These are phyloP conservation scores for Euura saliciscinereae DNA, from an alignment of 1,140 invertebrate species.

Conservation along the genomic window DNA sequence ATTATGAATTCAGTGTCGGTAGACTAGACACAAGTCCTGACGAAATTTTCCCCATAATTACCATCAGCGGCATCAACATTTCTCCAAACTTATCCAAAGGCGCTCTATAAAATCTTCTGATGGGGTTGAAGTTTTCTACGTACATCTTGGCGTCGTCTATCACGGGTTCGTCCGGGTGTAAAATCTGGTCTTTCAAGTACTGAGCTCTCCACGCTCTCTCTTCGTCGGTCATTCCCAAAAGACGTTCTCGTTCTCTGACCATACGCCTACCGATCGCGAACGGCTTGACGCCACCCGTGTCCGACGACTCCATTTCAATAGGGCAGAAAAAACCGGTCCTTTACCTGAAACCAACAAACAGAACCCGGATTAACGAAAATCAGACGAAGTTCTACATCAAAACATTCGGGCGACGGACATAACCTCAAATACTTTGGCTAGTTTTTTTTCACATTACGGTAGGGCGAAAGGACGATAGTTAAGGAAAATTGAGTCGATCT, in stretches of 20 bases:
- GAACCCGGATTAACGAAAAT: too few relatives aligned
- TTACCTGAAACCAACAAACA: not conserved
- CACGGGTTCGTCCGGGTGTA: constrained; percentile 75
- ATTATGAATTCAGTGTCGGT: too few relatives aligned
- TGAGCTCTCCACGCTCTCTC: constrained; percentile 83
- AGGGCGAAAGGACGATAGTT: too few relatives aligned
- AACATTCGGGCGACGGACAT: too few relatives aligned
- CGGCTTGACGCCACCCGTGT: constrained; percentile 69
- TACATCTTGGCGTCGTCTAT: constrained; percentile 68
- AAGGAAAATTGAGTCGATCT: too few relatives aligned
- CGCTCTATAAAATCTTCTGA: constrained; percentile 74
- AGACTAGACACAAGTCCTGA: too few relatives aligned
- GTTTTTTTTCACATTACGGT: too few relatives aligned
- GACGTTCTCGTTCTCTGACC: constrained; percentile 74
- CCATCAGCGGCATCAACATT: not conserved
- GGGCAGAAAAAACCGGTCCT: constrained; percentile 24
- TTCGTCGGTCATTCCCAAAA: constrained; percentile 81
- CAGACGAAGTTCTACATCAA: too few relatives aligned
- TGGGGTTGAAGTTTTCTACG: constrained; percentile 74
- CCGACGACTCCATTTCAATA: constrained; percentile 37
- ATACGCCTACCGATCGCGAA: constrained; percentile 79
- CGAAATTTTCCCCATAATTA: too few relatives aligned
- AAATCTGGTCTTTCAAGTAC: constrained; percentile 82
- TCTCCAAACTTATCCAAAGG: constrained; percentile 71
- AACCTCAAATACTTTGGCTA: too few relatives aligned